Percentiles rank a stretch among this genome's conserved stretches.
phyloP scores from a whole-genome alignment of 2,113 vertebrate species.

The Lontra canadensis region DNA sequence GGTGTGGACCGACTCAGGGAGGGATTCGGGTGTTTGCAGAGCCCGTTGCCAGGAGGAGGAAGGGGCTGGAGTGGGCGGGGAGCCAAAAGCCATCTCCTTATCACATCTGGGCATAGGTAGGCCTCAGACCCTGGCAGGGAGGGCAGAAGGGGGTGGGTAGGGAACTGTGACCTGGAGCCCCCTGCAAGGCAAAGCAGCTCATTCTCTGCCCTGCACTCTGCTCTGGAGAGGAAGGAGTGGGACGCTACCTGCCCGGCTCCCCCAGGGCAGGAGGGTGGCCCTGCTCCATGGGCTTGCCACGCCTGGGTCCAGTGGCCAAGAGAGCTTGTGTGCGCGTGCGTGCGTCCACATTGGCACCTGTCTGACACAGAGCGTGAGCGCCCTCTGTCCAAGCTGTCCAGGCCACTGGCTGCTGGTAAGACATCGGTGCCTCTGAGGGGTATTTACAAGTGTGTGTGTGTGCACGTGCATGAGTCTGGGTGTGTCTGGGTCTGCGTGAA shows the following conservation, averaged over 20 bases:
- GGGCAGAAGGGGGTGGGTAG: accelerated
- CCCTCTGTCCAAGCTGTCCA: not conserved
- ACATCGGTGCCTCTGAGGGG: not conserved
- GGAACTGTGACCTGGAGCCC: too few relatives aligned
- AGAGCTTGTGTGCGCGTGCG: accelerated
- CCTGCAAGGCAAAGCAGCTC: not conserved
- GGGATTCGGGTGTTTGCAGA: accelerated
- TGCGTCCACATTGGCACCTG: accelerated
- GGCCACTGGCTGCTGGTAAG: accelerated
- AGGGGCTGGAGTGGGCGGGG: not conserved
- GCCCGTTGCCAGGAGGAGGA: not conserved
- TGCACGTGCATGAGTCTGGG: accelerated
- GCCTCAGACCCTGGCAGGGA: not conserved
- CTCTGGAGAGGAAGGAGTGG: not conserved
- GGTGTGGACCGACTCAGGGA: accelerated
- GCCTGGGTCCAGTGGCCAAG: not conserved
- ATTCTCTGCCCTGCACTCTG: not conserved
- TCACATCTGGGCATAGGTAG: not conserved
- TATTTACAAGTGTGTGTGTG: not conserved
- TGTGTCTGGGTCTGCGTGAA: not conserved
- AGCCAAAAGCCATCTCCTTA: not conserved
- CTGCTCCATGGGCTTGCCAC: not conserved
- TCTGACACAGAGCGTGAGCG: not conserved
- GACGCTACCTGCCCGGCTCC: not conserved
- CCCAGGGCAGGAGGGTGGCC: not conserved